These are phyloP conservation scores for Agrochola litura DNA, from an alignment of 2,888 invertebrate species.

Conservation along the genomic window DNA sequence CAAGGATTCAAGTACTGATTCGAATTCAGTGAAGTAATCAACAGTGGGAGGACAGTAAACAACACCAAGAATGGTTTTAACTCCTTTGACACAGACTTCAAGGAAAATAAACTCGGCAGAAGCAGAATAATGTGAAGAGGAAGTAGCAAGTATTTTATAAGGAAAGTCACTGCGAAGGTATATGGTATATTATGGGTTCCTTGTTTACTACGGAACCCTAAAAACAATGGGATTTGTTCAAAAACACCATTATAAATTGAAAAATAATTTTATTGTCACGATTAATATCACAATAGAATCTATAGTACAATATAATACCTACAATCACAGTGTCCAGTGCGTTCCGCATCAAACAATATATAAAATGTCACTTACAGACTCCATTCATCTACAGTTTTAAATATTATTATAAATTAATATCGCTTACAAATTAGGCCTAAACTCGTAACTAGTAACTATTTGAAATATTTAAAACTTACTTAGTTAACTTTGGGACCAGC, in stretches of 20 bases:
- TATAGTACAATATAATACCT: slow-evolving; percentile 70
- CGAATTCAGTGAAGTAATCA: too few species aligned
- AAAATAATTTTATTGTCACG: slow-evolving; percentile 74
- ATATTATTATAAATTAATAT: slow-evolving; percentile 26
- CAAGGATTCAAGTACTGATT: too few species aligned
- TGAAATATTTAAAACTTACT: slow-evolving; percentile 37
- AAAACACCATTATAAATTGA: slow-evolving; percentile 44
- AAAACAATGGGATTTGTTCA: background rate
- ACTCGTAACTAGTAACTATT: slow-evolving; percentile 31
- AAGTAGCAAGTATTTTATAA: too few species aligned
- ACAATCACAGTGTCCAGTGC: slow-evolving; percentile 79
- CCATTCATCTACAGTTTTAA: slow-evolving; percentile 56
- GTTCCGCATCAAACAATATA: slow-evolving; percentile 69
- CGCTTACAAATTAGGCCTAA: slow-evolving; percentile 38
- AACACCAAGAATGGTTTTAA: too few species aligned
- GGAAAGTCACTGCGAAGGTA: too few species aligned
- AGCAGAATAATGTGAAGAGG: too few species aligned
- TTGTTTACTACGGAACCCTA: too few species aligned
- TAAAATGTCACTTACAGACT: slow-evolving; percentile 45
- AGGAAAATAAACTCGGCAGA: too few species aligned
- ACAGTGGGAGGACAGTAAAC: too few species aligned
- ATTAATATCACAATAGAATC: slow-evolving; percentile 72
- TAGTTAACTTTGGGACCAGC: slow-evolving; percentile 61
- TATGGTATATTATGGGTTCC: too few species aligned
- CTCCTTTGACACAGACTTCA: too few species aligned